Conservation (phyloP, 2,797 vertebrate species). For the Kryptopterus vitreolus region DNA sequence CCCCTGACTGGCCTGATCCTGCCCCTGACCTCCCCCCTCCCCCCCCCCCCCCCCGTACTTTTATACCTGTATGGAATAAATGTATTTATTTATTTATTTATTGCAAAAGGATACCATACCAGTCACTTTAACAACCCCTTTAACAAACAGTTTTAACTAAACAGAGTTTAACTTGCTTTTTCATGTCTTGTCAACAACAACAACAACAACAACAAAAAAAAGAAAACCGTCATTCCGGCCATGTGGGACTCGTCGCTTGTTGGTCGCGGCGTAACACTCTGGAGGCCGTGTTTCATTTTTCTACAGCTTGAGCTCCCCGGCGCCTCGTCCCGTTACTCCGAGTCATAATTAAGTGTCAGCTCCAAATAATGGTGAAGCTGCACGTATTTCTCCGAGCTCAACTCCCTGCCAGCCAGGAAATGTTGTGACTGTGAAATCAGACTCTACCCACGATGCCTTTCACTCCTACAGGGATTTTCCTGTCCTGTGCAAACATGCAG, state of each 20-base stretch:
- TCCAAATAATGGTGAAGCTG: constrained; percentile 26
- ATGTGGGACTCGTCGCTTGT: constrained; percentile 25
- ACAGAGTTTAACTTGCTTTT: too few species aligned
- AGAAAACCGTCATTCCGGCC: constrained; percentile 41
- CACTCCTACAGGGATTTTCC: neutral
- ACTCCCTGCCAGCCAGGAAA: neutral
- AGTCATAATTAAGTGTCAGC: constrained; percentile 37
- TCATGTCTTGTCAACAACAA: constrained; percentile 21
- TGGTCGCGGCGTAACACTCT: constrained; percentile 16
- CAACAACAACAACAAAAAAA: too few species aligned
- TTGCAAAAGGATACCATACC: too few species aligned
- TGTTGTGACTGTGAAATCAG: neutral
- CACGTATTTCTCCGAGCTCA: constrained; percentile 10
- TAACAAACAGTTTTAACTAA: too few species aligned
- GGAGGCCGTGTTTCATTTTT: constrained; percentile 11
- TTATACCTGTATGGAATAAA: too few species aligned
- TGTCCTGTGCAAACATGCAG: neutral
- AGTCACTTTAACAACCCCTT: too few species aligned
- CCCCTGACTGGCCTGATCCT: too few species aligned
- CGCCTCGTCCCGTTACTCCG: constrained; percentile 2
- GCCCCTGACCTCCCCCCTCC: too few species aligned
- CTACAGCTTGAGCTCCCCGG: constrained; percentile 18
- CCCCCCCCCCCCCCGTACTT: too few species aligned
- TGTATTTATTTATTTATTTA: too few species aligned
- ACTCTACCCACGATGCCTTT: neutral